Evolutionary conservation across 2,113 vertebrate species (phyloP), one percentile per base, ranked within the genome.

Genomic region (human): DNA sequence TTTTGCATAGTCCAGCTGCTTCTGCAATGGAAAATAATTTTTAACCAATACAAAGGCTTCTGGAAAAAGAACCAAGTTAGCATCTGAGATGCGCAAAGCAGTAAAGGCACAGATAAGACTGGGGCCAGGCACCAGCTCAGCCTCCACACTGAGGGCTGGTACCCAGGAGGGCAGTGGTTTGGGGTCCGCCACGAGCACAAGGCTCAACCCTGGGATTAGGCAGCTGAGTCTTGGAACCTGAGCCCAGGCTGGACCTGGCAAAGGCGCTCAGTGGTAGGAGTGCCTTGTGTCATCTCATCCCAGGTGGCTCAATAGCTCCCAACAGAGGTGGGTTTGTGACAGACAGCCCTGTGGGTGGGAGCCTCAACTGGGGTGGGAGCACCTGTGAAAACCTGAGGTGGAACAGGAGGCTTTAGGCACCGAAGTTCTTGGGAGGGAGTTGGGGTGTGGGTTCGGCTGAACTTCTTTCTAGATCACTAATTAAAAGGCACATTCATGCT

Each of bases 401-500:
- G 3, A 5, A 55, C 0, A 55, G 57, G 85, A 95, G 68, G 88
- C 66, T 88, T 88, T 35, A 94, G 90, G 95, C 95, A 97, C 96
- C 96, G 92, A 52, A 92, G 64, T 83, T 80, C 89, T 61, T 22
- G 0, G 55, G 35, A 66, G 68, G 73, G 52, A 52, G 50, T 23
- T 0, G 14, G 35, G 57, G 23, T 50, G 25, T 85, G 64, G 25
- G 68, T 94, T 75, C 59, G 20, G 64, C 45, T 89, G 45, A 92
- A 92, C 52, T 90, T 81, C 70, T 78, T 84, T 93, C 83, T 90
- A 89, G 48, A 57, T 95, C 45, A 70, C 83, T 96, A 95, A 96
- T 95, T 93, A 97, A 95, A 98, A 98, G 98, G 96, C 96, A 97
- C 93, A 89, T 82, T 97, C 93, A 64, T 22, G 43, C 68, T 95